phyloP scores from a whole-genome alignment of 2,113 vertebrate genomes.

The Muscicapa adusta region DNA sequence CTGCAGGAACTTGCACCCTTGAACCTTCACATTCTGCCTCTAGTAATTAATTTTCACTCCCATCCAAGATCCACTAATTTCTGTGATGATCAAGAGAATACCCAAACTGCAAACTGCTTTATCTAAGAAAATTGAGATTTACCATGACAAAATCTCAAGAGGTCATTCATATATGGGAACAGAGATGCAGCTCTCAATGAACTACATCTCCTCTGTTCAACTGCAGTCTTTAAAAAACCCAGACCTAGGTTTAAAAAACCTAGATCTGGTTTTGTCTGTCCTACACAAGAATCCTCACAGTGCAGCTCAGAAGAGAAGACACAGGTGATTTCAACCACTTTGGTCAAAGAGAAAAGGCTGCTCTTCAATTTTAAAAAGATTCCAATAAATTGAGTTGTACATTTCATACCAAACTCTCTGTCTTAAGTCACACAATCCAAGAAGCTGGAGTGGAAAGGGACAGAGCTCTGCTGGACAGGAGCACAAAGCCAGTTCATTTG shows the following conservation, averaged over 20 bases:
- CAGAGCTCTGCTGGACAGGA: background rate
- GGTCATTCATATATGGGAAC: background rate
- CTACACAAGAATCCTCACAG: background rate
- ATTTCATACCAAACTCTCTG: background rate
- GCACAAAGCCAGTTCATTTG: background rate
- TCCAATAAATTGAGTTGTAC: background rate
- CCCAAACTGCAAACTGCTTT: background rate
- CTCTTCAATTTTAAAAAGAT: background rate
- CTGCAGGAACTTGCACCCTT: background rate
- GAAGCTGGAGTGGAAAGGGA: background rate
- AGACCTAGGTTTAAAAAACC: too few relatives aligned
- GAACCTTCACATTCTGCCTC: background rate
- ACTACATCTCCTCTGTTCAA: background rate
- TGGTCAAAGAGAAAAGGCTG: background rate
- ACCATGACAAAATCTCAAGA: background rate
- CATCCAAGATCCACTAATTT: background rate
- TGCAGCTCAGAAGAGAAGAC: background rate
- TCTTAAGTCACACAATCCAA: background rate
- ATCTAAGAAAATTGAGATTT: background rate
- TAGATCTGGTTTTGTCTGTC: background rate
- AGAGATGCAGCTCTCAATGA: background rate
- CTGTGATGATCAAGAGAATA: background rate
- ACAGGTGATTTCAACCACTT: background rate
- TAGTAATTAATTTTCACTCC: background rate
- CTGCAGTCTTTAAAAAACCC: background rate